These are phyloP conservation scores for Mellilla xanthometata DNA, from an alignment of 2,888 invertebrate genomes.

Conservation along the genomic window DNA sequence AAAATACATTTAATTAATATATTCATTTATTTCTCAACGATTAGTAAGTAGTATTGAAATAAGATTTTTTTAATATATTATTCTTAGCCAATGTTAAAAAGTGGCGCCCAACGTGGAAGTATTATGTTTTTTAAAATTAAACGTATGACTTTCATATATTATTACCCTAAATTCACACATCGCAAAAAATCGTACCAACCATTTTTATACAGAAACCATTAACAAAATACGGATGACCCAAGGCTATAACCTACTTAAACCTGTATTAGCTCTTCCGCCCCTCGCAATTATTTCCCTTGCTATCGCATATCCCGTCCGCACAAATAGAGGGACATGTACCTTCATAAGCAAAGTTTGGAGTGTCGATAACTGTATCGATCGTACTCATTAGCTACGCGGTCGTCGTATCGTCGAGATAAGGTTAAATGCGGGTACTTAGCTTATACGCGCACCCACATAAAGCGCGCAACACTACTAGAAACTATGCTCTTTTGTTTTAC, in stretches of 20 bases:
- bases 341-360: constrained; percentile 72
- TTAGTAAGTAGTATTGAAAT: too few relatives aligned
- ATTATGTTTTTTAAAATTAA: too few relatives aligned
- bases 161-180: too few relatives aligned
- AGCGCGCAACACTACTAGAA: not conserved
- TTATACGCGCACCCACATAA: constrained; percentile 44
- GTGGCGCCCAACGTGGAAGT: too few relatives aligned
- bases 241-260: constrained; percentile 1
- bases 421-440: constrained; percentile 70
- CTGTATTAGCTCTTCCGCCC: constrained; percentile 1
- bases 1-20: too few relatives aligned
- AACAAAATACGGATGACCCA: constrained; percentile 3
- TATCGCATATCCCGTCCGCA: constrained; percentile 20
- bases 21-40: too few relatives aligned
- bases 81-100: too few relatives aligned
- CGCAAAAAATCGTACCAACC: too few relatives aligned
- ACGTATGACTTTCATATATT: too few relatives aligned
- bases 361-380: constrained; percentile 72
- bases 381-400: constrained; percentile 65
- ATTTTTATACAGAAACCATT: constrained; percentile 1
- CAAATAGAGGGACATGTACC: constrained; percentile 40
- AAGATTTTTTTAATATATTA: too few relatives aligned
- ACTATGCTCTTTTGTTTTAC: constrained; percentile 9
- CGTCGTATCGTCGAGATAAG: constrained; percentile 60
- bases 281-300: constrained; percentile 5